Base-by-base conservation (phyloP, 2,888 invertebrate species). In the Sthenelais limicola region DNA sequence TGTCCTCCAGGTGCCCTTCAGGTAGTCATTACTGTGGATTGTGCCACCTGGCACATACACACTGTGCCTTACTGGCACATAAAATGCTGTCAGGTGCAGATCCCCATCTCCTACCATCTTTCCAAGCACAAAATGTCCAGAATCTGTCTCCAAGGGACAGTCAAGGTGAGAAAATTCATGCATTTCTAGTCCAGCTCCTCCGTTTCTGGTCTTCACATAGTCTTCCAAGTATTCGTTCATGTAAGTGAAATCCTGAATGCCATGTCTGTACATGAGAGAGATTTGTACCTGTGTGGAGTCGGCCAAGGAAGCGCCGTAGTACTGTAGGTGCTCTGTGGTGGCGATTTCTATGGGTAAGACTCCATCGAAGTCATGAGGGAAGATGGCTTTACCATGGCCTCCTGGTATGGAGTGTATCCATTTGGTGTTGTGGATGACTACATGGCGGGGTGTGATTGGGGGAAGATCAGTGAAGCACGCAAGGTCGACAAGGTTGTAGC, bases 1-100 rank as follows among this genome's bases (percentile, higher is more conserved):
- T 5, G 78, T 79, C 51, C 79, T 52, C 79, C 78, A 79, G 12
- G 76, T 79, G 43, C 78, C 78, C 49, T 70, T 75, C 49, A 78
- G 38, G 38, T 78, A 76, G 48, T 78, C 78, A 43, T 78, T 78
- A 48, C 72, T 68, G 66, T 78, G 78, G 52, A 78, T 77, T n/a
- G 54, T 58, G 21, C 62, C 62, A 4, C 72, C 70, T 12, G 78
- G 78, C 12, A 78, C 68, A 68, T 75, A 78, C 21, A 78, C 49
- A 0, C 75, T 76, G 28, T 76, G 78, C 12, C 75, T 71, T 28
- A 62, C 35, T 0, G 73, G 73, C 7, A 73, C 56, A 26, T 54
- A 28, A 35, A 73, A 73, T 18, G 62, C 58, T 69, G 30, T 74
- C 72, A 54, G 72, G 35, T 78, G 76, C 30, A 78, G 66, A 18